Percentiles rank a stretch among this genome's conserved stretches.
phyloP scores from a whole-genome alignment of 1,140 invertebrate species.

The Mycetomoellerius zeteki region DNA sequence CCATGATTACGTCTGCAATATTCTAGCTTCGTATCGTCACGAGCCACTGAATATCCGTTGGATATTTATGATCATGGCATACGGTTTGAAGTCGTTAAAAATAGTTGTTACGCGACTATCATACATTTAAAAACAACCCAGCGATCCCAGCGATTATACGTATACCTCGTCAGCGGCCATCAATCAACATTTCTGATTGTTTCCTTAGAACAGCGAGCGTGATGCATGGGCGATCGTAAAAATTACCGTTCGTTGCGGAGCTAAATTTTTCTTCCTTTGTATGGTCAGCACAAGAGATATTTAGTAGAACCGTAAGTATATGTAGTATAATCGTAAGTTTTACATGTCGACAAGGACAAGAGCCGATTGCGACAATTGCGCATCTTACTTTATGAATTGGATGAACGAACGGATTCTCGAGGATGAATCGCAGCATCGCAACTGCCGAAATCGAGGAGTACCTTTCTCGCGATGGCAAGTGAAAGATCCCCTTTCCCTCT shows the following conservation, averaged over 20 bases:
- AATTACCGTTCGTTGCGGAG: background rate
- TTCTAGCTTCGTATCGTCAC: conserved; percentile 8
- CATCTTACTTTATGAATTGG: background rate
- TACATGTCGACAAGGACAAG: no score
- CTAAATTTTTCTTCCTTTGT: background rate
- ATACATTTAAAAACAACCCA: background rate
- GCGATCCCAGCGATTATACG: no score
- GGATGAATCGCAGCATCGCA: conserved; percentile 2
- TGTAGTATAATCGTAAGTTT: no score
- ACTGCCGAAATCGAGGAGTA: conserved; percentile 1
- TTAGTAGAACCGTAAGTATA: no score
- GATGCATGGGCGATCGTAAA: background rate
- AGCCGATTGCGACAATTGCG: no score
- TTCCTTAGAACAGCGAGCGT: background rate
- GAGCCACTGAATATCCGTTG: conserved; percentile 24
- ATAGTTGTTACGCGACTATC: conserved; percentile 14
- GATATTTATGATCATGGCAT: background rate
- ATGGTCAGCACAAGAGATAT: background rate
- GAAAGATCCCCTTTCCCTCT: background rate
- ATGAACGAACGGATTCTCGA: background rate
- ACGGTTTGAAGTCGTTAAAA: background rate
- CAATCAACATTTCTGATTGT: background rate
- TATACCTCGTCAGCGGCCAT: no score
- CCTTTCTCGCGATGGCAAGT: conserved; percentile 26
- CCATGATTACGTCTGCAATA: conserved; percentile 68